Evolutionary conservation across 2,888 invertebrate species (phyloP), one percentile per base, ranked within the genome.

Genomic region (Callyntrura guangdongensis): DNA sequence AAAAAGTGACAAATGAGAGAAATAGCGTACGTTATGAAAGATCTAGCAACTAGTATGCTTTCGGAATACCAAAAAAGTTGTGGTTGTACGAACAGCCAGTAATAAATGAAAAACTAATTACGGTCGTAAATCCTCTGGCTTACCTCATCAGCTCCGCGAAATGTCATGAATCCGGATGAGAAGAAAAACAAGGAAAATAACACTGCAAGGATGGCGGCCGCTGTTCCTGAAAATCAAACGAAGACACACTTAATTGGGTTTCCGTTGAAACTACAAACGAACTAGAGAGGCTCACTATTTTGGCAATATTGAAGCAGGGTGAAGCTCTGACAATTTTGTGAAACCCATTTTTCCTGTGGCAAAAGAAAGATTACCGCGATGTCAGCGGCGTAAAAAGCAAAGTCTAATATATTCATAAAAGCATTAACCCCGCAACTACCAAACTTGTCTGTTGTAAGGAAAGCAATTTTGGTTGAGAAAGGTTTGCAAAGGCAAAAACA

Each of bases 81-180:
- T 9, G 9, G 14, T 12, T 47, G 72, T 74, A 17, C 11, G 14
- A 47, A 67, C 14, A 67, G 6, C 36, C 36, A 36, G 36, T 6
- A 36, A 36, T 36, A 36, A 53, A 53, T 22, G 77, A 77, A 79
- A 79, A 69, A 25, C 56, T 79, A 79, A 79, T 79, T 79, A 79
- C 11, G 79, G 27, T 53, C 12, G 79, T n/a, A n/a, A 79, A 79
- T 79, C 79, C 79, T 56, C n/a, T 27, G 53, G 79, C 79, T 79
- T 91, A 92, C 92, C 91, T 92, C 92, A 69, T 92, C 92, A 53
- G 92, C 92, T n/a, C 92, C 93, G 61, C 93, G 91, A 83, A 93
- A 93, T 22, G 91, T 89, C 92, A 92, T 92, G 91, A 93, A 93
- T 67, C 92, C 93, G 17, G 92, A 84, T n/a, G 93, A 90, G 86